These are phyloP conservation scores for Gorsachius magnificus DNA, from an alignment of 2,797 vertebrate genomes.

Conservation along the genomic window DNA sequence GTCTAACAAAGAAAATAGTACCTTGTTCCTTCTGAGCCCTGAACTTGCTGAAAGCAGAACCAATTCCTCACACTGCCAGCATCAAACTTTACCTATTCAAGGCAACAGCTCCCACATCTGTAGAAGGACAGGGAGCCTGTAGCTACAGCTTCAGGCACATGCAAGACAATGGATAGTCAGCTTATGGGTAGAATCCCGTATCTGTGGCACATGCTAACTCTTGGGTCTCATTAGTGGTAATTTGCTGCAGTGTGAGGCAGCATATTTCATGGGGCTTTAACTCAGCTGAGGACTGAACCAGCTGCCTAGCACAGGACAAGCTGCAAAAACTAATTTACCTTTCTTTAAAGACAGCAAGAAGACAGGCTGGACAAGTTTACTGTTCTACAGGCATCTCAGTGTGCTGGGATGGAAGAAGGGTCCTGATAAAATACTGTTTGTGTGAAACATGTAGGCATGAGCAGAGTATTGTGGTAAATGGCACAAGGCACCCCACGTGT, in stretches of 20 bases:
- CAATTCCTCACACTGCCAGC: background rate
- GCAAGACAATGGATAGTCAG: background rate
- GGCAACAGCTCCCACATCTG: background rate
- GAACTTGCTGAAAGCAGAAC: background rate
- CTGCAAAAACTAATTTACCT: background rate
- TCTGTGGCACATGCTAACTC: background rate
- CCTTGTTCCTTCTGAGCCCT: background rate
- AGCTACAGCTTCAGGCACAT: background rate
- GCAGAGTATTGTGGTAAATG: background rate
- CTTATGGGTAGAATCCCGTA: background rate
- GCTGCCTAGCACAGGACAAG: background rate
- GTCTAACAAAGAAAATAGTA: background rate
- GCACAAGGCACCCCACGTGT: background rate
- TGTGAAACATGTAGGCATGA: background rate
- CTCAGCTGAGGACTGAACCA: background rate
- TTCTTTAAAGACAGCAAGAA: background rate
- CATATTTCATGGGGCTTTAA: background rate
- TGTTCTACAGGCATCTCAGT: background rate
- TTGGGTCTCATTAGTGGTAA: fast-evolving
- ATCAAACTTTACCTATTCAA: background rate
- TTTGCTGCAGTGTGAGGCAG: background rate
- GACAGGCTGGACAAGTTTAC: background rate
- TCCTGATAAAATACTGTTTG: background rate
- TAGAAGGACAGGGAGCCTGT: background rate
- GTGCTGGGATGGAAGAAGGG: background rate